Conservation (phyloP, 2,888 invertebrate species). For the Hesperia comma region DNA sequence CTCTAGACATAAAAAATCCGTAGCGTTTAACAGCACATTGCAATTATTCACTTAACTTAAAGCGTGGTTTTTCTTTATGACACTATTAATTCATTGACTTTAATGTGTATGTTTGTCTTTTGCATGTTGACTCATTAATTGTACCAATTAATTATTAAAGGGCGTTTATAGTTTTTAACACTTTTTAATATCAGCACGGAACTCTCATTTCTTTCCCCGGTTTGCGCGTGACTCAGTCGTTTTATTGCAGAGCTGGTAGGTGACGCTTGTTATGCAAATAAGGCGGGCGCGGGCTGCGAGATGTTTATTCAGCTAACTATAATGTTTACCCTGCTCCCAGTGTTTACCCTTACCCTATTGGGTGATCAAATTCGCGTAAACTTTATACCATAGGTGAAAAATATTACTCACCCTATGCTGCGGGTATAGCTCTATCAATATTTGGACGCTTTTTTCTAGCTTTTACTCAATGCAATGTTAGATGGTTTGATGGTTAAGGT, state of each 20-base stretch:
- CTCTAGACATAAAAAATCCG: no score
- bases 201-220: neutral
- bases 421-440: neutral
- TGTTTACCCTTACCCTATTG: slow-evolving; percentile 30
- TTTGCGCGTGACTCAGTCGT: slow-evolving; percentile 35
- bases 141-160: no score
- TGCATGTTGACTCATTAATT: no score
- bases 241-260: slow-evolving; percentile 76
- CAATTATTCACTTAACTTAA: no score
- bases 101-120: no score
- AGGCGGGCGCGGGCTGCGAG: slow-evolving; percentile 52
- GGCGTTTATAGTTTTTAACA: no score
- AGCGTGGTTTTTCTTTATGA: no score
- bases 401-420: neutral
- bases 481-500: no score
- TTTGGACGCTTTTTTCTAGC: no score
- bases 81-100: no score
- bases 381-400: slow-evolving; percentile 2
- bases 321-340: slow-evolving; percentile 54
- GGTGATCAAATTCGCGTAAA: slow-evolving; percentile 28
- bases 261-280: slow-evolving; percentile 76
- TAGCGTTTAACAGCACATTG: no score
- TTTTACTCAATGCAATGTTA: no score
- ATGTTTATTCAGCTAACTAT: slow-evolving; percentile 62
- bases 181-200: neutral